Evolutionary conservation across 2,113 vertebrate genomes (phyloP).

Genomic region (Mesocricetus auratus): DNA sequence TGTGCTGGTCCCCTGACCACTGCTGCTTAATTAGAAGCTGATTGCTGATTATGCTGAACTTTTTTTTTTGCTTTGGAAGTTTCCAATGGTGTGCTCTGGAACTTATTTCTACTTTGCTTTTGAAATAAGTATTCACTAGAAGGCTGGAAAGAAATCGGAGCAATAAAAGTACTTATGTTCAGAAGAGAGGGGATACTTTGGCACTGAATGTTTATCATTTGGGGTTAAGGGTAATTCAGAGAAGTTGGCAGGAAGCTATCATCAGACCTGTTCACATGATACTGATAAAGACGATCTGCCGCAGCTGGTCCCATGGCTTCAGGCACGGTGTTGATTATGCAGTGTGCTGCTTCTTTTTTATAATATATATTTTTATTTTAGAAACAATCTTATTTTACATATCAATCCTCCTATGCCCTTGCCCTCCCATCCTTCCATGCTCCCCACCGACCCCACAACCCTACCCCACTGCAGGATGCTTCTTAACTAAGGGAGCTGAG

Average conservation of each 20-base stretch:
- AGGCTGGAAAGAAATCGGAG: not conserved
- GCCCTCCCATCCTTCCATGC: too few species aligned
- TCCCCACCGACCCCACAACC: too few species aligned
- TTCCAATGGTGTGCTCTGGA: constrained; percentile 42
- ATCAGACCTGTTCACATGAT: not conserved
- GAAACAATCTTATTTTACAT: too few species aligned
- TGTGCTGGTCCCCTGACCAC: not conserved
- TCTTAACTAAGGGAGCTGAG: not conserved
- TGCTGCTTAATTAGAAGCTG: constrained; percentile 62
- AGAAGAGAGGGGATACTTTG: constrained; percentile 22
- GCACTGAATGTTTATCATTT: not conserved
- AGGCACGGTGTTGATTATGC: not conserved
- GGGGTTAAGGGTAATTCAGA: not conserved
- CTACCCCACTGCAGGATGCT: not conserved
- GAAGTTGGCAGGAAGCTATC: not conserved
- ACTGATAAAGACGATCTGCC: not conserved
- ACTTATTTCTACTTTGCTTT: constrained; percentile 47
- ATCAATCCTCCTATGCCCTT: too few species aligned
- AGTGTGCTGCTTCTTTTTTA: too few species aligned
- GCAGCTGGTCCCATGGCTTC: not conserved
- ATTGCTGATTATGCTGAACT: constrained; percentile 55
- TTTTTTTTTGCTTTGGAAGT: constrained; percentile 43
- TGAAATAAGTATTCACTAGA: constrained; percentile 37
- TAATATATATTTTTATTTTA: too few species aligned
- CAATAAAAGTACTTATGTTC: not conserved